These are phyloP conservation scores for Pyrgus malvae DNA, from an alignment of 2,888 invertebrate species.

Conservation along the genomic window DNA sequence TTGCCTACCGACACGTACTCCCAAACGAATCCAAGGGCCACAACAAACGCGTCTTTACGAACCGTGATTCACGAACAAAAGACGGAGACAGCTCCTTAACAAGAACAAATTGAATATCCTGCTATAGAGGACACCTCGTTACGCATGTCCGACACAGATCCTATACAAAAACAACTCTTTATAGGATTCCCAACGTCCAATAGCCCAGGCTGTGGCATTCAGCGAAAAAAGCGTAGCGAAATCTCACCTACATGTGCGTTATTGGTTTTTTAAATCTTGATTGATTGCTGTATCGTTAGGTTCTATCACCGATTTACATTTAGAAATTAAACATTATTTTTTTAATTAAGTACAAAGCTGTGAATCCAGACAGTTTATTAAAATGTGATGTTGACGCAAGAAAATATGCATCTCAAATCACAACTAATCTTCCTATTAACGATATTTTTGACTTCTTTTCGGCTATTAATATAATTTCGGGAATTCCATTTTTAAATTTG, in stretches of 20 bases:
- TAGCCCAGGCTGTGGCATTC: slow-evolving; percentile 34
- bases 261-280: slow-evolving; percentile 48
- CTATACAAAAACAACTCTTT: slow-evolving; percentile 28
- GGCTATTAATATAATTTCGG: too few species aligned
- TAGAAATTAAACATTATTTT: neutral
- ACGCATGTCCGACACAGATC: slow-evolving; percentile 46
- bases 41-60: slow-evolving; percentile 29
- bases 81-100: slow-evolving; percentile 51
- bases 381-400: neutral
- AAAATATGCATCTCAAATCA: too few species aligned
- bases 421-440: too few species aligned
- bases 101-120: slow-evolving; percentile 66
- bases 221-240: slow-evolving; percentile 64
- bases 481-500: too few species aligned
- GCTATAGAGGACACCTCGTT: slow-evolving; percentile 49
- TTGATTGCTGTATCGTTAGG: slow-evolving; percentile 37
- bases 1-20: slow-evolving; percentile 24
- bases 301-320: slow-evolving; percentile 1
- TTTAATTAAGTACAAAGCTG: neutral
- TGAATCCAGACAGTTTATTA: too few species aligned
- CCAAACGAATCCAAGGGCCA: slow-evolving; percentile 13
- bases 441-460: too few species aligned
- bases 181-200: slow-evolving; percentile 29
- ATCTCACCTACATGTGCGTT: slow-evolving; percentile 48
- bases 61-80: slow-evolving; percentile 51